Percentiles rank a stretch among this genome's conserved stretches.
phyloP scores from a whole-genome alignment of 2,797 vertebrate species.

The Ammospiza maritima region DNA sequence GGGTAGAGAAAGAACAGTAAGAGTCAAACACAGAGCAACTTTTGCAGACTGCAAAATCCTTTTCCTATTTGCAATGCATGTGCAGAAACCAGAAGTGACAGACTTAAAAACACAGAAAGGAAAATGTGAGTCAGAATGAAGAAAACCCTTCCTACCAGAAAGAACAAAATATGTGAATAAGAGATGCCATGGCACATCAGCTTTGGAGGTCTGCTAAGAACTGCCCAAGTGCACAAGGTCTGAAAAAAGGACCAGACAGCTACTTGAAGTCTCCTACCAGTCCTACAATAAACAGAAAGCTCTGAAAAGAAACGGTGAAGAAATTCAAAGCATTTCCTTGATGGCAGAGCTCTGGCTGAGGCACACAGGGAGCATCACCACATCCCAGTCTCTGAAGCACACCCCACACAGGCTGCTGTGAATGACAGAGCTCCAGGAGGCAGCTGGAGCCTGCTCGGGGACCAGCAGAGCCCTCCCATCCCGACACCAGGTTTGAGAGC shows the following conservation, averaged over 20 bases:
- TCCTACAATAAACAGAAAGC: neutral
- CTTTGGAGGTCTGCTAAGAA: neutral
- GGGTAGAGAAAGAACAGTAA: neutral
- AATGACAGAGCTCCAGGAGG: neutral
- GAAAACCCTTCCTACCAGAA: neutral
- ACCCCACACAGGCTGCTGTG: neutral
- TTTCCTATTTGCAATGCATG: neutral
- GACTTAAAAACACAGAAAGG: neutral
- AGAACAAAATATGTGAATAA: neutral
- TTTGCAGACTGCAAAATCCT: neutral
- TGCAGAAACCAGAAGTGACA: neutral
- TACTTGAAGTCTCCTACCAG: neutral
- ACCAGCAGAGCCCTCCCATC: neutral
- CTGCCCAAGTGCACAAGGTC: neutral
- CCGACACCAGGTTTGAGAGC: neutral
- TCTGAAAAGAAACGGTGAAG: neutral
- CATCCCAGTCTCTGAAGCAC: neutral
- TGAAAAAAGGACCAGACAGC: neutral
- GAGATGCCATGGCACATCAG: neutral
- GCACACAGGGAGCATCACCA: neutral
- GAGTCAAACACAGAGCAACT: neutral
- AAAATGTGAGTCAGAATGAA: neutral
- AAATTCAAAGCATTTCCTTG: neutral
- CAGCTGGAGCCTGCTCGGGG: neutral
- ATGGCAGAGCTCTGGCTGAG: neutral